Percentiles rank a stretch among this genome's conserved stretches.
Evolutionary conservation across 1,140 invertebrate genomes (phyloP).

Genomic region (Trichomalopsis sarcophagae): DNA sequence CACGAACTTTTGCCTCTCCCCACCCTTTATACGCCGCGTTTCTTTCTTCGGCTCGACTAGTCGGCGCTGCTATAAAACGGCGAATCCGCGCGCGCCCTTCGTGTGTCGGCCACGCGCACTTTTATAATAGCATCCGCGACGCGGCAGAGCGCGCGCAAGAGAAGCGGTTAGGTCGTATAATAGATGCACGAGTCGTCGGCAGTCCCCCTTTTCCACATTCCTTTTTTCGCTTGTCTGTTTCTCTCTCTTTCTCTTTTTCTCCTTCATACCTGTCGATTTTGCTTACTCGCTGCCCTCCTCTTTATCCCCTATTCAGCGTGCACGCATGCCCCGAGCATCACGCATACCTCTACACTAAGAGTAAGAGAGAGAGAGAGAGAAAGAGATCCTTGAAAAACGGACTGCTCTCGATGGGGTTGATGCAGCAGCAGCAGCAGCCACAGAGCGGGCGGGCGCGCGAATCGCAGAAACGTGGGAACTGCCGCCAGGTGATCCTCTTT

Average conservation of each 20-base stretch:
- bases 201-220: slow-evolving; percentile 61
- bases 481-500: slow-evolving; percentile 72
- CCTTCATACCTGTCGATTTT: slow-evolving; percentile 40
- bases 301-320: slow-evolving; percentile 43
- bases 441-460: slow-evolving; percentile 65
- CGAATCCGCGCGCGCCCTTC: slow-evolving; percentile 64
- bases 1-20: background rate
- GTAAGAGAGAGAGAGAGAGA: slow-evolving; percentile 18
- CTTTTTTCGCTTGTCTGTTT: slow-evolving; percentile 41
- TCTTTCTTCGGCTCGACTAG: background rate
- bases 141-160: background rate
- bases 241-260: slow-evolving; percentile 43
- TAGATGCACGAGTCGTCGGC: slow-evolving; percentile 69
- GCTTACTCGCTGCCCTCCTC: background rate
- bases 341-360: slow-evolving; percentile 54
- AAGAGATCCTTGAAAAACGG: slow-evolving; percentile 36
- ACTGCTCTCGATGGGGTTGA: slow-evolving; percentile 40
- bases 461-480: slow-evolving; percentile 75
- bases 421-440: slow-evolving; percentile 8
- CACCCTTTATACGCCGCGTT: background rate
- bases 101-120: slow-evolving; percentile 74
- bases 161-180: slow-evolving; percentile 68
- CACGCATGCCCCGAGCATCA: slow-evolving; percentile 49
- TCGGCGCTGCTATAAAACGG: slow-evolving; percentile 60
- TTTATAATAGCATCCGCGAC: slow-evolving; percentile 41